Evolutionary conservation across 2,888 invertebrate genomes (phyloP).

Genomic region (Blera fallax): DNA sequence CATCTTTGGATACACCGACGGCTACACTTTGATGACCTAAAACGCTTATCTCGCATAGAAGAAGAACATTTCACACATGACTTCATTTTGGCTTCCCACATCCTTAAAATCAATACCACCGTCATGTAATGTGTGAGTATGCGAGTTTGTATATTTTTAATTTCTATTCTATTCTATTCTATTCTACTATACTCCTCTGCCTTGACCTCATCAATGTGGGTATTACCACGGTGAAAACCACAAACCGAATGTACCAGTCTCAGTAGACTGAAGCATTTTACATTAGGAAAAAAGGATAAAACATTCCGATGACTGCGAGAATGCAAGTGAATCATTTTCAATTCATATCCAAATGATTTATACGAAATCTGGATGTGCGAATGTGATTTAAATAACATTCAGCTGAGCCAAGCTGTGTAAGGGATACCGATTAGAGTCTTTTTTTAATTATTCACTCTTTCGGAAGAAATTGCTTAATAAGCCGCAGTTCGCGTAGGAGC

Average conservation of each 20-base stretch:
- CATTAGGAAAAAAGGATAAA: not conserved
- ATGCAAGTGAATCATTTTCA: not conserved
- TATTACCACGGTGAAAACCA: not conserved
- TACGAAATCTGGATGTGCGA: not conserved
- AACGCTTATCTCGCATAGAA: constrained; percentile 36
- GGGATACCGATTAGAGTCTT: not conserved
- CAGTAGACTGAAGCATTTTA: not conserved
- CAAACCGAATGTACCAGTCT: not conserved
- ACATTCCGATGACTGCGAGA: not conserved
- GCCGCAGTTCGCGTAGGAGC: constrained; percentile 21
- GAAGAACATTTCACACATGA: constrained; percentile 58
- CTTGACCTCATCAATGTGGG: constrained; percentile 24
- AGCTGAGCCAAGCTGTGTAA: not conserved
- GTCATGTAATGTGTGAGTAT: not conserved
- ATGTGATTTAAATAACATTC: not conserved
- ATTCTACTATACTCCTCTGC: not conserved
- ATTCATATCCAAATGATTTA: constrained; percentile 37
- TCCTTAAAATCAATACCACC: constrained; percentile 58
- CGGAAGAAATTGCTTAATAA: constrained; percentile 35
- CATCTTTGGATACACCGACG: constrained; percentile 19
- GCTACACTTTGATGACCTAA: constrained; percentile 65
- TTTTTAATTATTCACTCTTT: constrained; percentile 28
- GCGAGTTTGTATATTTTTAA: constrained; percentile 57
- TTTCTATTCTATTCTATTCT: constrained; percentile 48
- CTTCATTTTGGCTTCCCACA: constrained; percentile 58